Evolutionary conservation across 2,113 vertebrate species (phyloP), one percentile per base, ranked within the genome.

Genomic region (Melanocharis versteri): DNA sequence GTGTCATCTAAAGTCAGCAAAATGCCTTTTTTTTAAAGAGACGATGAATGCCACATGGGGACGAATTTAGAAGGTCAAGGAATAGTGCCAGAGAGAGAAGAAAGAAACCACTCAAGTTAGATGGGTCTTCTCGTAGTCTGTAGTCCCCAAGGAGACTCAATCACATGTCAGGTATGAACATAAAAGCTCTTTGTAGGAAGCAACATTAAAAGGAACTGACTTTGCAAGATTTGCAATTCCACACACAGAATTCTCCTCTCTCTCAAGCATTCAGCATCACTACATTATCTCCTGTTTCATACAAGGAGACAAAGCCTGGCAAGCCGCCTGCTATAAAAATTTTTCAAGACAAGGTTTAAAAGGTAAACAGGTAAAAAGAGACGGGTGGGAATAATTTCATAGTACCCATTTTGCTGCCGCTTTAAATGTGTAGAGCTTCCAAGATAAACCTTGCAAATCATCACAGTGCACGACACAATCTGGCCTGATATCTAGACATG

Each of bases 401-500:
- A 77, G n/a, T 22, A 61, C 5, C 22, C 44, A 27, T 10, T 86
- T 68, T 48, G 24, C 23, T 76, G 30, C n/a, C 72, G 28, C 27
- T 77, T 69, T 60, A 40, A 51, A 48, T 8, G 22, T 19, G 9
- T 20, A 71, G 20, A 44, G 2, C 13, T 91, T 87, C 37, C 40
- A 44, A 65, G n/a, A 45, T 8, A 48, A 89, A 58, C 12, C n/a
- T 45, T 81, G 31, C 13, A 77, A 11, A 44, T 48, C 24, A 57
- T 13, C 35, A 39, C 37, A 65, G 5, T 30, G 6, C 7, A 16
- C 22, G 51, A 6, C 17, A 51, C 16, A 72, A 44, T n/a, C n/a
- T 89, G 54, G 5, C 6, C 35, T 64, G 16, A 27, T 56, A 76
- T 3, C 10, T 51, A 57, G 35, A 37, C 30, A 54, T 0, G 0